phyloP scores from a whole-genome alignment of 2,113 vertebrate genomes.

The Rallus limicola region DNA sequence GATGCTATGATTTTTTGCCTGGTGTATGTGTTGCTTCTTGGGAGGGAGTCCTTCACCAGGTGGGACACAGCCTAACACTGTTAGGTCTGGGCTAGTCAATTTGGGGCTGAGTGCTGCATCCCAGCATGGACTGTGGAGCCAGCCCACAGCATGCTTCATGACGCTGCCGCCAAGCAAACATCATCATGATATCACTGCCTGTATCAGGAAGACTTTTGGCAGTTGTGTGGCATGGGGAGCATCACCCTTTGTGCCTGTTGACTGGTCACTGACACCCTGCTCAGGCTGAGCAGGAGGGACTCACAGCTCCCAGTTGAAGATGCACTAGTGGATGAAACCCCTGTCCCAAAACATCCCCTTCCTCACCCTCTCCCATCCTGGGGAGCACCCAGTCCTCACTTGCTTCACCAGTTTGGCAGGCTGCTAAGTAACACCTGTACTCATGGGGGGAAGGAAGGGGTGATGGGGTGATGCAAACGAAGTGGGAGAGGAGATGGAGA shows the following conservation, averaged over 20 bases:
- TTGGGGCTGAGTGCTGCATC: background rate
- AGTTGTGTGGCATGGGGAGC: no score
- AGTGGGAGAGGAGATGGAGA: background rate
- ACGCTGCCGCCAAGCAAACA: background rate
- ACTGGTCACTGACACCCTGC: background rate
- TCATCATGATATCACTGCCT: background rate
- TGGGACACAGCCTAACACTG: accelerated
- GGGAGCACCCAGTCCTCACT: background rate
- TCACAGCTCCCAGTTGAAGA: background rate
- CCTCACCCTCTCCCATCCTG: background rate
- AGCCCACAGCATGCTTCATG: background rate
- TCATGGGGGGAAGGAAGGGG: background rate
- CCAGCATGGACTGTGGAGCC: background rate
- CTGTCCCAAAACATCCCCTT: background rate
- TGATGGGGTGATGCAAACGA: background rate
- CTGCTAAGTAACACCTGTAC: background rate
- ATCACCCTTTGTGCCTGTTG: no score
- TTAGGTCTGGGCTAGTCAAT: accelerated
- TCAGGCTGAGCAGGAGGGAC: background rate
- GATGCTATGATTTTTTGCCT: background rate
- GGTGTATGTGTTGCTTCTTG: background rate
- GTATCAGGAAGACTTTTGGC: no score
- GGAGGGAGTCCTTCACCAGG: background rate
- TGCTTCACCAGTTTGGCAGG: background rate
- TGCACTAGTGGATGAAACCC: background rate